phyloP scores from a whole-genome alignment of 2,797 vertebrate genomes.

The Odontamblyopus lacepedii region DNA sequence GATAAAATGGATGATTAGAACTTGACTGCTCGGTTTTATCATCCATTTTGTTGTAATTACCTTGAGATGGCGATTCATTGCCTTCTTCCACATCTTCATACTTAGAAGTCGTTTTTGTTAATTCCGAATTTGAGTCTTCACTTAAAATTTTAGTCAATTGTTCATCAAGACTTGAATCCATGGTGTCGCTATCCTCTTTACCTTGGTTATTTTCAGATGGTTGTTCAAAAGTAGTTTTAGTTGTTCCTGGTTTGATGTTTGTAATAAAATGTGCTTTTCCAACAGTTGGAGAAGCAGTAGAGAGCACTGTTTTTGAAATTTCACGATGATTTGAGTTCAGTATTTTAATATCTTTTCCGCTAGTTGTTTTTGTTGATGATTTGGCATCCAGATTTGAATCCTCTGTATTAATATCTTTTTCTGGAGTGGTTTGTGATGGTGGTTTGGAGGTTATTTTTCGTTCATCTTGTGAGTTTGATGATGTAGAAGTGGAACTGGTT shows the following conservation, averaged over 20 bases:
- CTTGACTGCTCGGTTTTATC: constrained; percentile 7
- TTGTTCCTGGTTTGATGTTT: not conserved
- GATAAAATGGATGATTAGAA: not conserved
- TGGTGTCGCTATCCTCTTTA: no score
- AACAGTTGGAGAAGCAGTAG: not conserved
- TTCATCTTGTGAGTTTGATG: not conserved
- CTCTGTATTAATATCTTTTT: not conserved
- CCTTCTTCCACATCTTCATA: constrained; percentile 9
- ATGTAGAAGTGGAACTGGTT: not conserved
- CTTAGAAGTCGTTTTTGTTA: not conserved
- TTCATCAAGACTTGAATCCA: not conserved
- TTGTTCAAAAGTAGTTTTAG: not conserved
- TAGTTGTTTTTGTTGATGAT: not conserved
- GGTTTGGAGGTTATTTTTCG: not conserved
- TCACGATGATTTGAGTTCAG: not conserved
- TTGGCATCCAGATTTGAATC: not conserved
- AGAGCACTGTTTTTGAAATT: not conserved
- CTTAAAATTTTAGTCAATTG: not conserved
- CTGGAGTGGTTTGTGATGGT: no score
- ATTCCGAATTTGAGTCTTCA: not conserved
- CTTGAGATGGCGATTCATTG: constrained; percentile 23
- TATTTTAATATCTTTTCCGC: not conserved
- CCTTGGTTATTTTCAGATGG: no score
- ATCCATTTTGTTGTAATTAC: constrained; percentile 9
- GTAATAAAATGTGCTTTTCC: not conserved